These are phyloP conservation scores for Triops longicaudatus DNA, from an alignment of 1,140 invertebrate species.

Conservation along the genomic window DNA sequence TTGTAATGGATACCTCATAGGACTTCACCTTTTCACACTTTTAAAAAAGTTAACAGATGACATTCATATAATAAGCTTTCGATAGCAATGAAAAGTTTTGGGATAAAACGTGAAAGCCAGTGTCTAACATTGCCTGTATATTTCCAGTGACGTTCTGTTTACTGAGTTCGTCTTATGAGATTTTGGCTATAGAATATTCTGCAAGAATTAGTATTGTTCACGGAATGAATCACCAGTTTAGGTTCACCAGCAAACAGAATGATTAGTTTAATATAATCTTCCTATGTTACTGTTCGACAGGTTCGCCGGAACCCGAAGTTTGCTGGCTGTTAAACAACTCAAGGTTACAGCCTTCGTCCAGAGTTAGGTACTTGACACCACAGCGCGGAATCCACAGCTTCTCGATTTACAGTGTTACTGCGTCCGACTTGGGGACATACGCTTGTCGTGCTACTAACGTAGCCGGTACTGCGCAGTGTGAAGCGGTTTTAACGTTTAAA, in stretches of 20 bases:
- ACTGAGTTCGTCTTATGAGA: no score
- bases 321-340: slow-evolving; percentile 58
- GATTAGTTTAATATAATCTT: slow-evolving; percentile 22
- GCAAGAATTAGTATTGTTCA: no score
- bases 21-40: no score
- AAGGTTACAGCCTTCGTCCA: slow-evolving; percentile 34
- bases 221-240: no score
- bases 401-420: slow-evolving; percentile 42
- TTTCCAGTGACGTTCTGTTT: no score
- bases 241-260: background rate
- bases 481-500: slow-evolving; percentile 32
- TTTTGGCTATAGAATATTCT: no score
- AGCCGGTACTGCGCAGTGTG: slow-evolving; percentile 40
- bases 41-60: no score
- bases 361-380: slow-evolving; percentile 48
- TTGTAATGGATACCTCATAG: no score
- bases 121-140: no score
- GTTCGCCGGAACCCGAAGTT: slow-evolving; percentile 49
- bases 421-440: slow-evolving; percentile 44
- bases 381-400: slow-evolving; percentile 38
- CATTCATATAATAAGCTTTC: no score
- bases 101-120: no score
- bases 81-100: no score
- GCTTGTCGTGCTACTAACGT: slow-evolving; percentile 45
- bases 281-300: slow-evolving; percentile 34